Conservation (phyloP, 2,113 vertebrate species). For the Boulengeromyrus knoepffleri region DNA sequence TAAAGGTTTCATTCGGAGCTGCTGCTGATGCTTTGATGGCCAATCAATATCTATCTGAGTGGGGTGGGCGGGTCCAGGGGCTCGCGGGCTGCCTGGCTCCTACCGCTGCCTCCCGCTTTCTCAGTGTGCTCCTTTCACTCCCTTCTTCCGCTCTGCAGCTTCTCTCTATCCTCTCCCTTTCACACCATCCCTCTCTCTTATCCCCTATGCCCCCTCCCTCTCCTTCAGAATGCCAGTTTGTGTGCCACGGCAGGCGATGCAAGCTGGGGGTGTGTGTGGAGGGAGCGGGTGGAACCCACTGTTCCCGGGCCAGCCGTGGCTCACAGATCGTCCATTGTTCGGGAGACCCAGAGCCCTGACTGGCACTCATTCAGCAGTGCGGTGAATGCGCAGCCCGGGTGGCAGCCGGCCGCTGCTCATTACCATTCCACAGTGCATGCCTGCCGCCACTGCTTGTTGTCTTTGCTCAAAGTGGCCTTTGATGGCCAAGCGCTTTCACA, state of each 20-base stretch:
- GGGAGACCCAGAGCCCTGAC: background rate
- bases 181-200: conserved; percentile 12
- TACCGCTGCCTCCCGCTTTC: conserved; percentile 51
- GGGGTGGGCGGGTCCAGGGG: conserved; percentile 49
- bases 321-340: background rate
- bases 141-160: conserved; percentile 7
- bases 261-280: background rate
- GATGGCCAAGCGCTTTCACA: background rate
- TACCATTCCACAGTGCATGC: background rate
- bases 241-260: background rate
- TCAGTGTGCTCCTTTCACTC: conserved; percentile 39
- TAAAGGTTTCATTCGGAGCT: conserved; percentile 71
- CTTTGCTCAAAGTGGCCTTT: background rate
- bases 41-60: conserved; percentile 67
- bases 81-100: conserved; percentile 41
- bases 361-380: background rate
- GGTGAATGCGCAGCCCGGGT: background rate
- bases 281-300: background rate
- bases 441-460: background rate
- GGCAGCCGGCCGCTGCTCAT: background rate
- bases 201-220: conserved; percentile 18
- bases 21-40: conserved; percentile 57
- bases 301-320: background rate
- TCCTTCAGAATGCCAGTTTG: background rate
- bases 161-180: conserved; percentile 24